Percentiles rank a stretch among this genome's conserved stretches.
These are phyloP conservation scores for Clarias laeviceps DNA, from an alignment of 2,797 vertebrate species.

Conservation along the genomic window DNA sequence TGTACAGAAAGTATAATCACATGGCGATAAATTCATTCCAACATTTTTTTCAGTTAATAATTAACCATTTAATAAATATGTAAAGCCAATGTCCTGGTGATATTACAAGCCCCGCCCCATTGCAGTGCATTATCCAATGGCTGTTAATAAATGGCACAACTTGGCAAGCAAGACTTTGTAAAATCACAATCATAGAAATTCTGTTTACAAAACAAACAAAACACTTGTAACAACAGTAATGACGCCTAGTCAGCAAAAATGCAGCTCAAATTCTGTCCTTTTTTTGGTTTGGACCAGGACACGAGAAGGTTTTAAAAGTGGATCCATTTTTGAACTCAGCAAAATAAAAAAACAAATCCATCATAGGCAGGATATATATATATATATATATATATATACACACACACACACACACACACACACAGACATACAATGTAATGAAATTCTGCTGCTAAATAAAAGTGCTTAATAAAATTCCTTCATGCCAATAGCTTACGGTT, in stretches of 20 bases:
- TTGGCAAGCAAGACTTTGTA: constrained; percentile 32
- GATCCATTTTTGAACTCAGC: neutral
- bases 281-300: constrained; percentile 11
- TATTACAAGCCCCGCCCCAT: neutral
- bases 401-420: too few relatives aligned
- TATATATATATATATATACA: neutral
- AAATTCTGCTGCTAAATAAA: constrained; percentile 3
- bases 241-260: constrained; percentile 11
- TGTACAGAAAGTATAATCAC: neutral
- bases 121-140: neutral
- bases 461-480: constrained; percentile 22
- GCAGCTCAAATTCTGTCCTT: neutral
- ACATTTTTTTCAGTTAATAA: neutral
- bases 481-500: constrained; percentile 37
- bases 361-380: constrained; percentile 2
- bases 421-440: neutral
- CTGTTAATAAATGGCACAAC: constrained; percentile 19
- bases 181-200: constrained; percentile 38
- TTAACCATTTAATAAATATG: neutral
- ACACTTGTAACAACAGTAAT: constrained; percentile 34
- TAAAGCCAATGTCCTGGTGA: neutral
- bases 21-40: neutral
- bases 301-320: neutral
- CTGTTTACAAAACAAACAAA: constrained; percentile 45
- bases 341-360: neutral